phyloP scores from a whole-genome alignment of 2,888 invertebrate genomes.

The Abrostola tripartita region DNA sequence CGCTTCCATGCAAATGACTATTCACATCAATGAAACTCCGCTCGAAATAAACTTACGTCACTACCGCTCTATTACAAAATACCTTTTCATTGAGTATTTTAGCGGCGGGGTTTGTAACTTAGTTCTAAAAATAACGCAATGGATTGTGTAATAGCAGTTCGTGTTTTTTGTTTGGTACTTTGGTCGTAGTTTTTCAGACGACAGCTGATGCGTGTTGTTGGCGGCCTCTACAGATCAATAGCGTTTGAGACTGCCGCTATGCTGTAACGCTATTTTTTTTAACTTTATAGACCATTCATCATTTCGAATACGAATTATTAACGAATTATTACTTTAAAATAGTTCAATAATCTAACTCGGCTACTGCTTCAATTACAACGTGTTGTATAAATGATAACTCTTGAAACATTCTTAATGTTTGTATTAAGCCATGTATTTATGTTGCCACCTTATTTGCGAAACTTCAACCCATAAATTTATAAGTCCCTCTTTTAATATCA shows the following conservation, averaged over 20 bases:
- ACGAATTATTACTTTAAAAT: neutral
- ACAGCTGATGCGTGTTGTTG: conserved; percentile 55
- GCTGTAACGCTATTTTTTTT: conserved; percentile 26
- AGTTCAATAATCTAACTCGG: neutral
- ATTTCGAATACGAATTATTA: neutral
- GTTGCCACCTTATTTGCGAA: conserved; percentile 17
- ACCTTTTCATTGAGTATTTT: conserved; percentile 48
- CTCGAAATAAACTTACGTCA: conserved; percentile 45
- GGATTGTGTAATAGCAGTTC: conserved; percentile 47
- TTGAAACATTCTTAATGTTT: no score
- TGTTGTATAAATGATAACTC: no score
- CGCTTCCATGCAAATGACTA: conserved; percentile 54
- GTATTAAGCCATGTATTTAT: conserved; percentile 5
- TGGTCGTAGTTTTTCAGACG: conserved; percentile 48
- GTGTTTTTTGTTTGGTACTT: conserved; percentile 36
- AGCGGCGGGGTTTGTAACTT: conserved; percentile 18
- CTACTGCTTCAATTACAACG: no score
- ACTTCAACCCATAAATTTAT: conserved; percentile 17
- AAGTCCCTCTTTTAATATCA: conserved; percentile 21
- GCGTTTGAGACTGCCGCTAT: conserved; percentile 46
- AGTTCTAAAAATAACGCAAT: conserved; percentile 50
- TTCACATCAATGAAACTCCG: conserved; percentile 48
- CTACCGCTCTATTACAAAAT: conserved; percentile 39
- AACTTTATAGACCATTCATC: conserved; percentile 9
- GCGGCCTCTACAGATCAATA: conserved; percentile 56